These are phyloP conservation scores for Poecilia gillii DNA, from an alignment of 2,797 vertebrate species.

Conservation along the genomic window DNA sequence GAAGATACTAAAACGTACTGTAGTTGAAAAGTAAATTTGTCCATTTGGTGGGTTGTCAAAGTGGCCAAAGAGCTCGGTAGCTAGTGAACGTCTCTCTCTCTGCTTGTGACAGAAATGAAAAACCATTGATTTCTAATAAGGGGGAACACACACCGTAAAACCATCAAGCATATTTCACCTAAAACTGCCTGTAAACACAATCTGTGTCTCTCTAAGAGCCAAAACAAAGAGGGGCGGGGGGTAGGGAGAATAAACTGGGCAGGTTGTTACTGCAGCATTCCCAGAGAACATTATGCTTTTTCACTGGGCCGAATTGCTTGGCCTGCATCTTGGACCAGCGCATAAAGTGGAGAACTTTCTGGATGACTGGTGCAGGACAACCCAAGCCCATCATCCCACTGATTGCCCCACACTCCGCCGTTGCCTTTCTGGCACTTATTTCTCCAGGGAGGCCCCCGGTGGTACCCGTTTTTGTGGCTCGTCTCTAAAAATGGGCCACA, in stretches of 20 bases:
- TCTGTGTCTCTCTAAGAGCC: slow-evolving; percentile 51
- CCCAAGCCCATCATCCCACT: slow-evolving; percentile 73
- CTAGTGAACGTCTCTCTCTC: background rate
- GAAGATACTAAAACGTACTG: background rate
- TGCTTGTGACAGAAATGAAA: background rate
- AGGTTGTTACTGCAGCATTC: slow-evolving; percentile 16
- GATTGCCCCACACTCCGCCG: slow-evolving; percentile 76
- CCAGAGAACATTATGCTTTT: slow-evolving; percentile 63
- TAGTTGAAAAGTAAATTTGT: background rate
- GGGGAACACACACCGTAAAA: slow-evolving; percentile 35
- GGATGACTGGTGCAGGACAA: slow-evolving; percentile 76
- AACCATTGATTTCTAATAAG: background rate
- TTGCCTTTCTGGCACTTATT: slow-evolving; percentile 77
- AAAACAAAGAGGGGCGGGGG: slow-evolving; percentile 15
- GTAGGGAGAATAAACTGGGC: background rate
- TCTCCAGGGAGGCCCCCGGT: slow-evolving; percentile 66
- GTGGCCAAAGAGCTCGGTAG: background rate
- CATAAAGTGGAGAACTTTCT: slow-evolving; percentile 79
- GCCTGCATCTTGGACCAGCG: slow-evolving; percentile 64
- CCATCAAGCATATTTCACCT: slow-evolving; percentile 40
- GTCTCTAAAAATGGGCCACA: slow-evolving; percentile 72
- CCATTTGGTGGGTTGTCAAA: background rate
- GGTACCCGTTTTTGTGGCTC: slow-evolving; percentile 35
- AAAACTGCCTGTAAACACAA: slow-evolving; percentile 50
- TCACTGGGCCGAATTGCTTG: slow-evolving; percentile 65